A percentile compares a stretch with the other conserved stretches of the same genome.
Evolutionary conservation across 2,113 vertebrate species (phyloP).

Genomic region (Brienomyrus longianalis): DNA sequence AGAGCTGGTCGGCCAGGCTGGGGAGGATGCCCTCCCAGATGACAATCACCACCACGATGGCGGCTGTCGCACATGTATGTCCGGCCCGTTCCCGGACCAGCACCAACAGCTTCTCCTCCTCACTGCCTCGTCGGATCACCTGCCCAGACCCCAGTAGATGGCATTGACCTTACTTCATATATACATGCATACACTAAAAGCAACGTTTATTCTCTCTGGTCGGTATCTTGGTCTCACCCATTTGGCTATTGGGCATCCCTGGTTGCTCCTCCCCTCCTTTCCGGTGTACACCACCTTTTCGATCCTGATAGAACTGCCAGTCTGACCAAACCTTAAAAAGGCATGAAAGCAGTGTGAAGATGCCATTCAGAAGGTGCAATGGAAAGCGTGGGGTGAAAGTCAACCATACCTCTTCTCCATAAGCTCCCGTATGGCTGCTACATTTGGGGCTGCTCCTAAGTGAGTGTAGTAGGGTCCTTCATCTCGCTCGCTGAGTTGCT

Average conservation of each 20-base stretch:
- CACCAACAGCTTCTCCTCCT: conserved; percentile 87
- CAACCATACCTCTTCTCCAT: conserved; percentile 88
- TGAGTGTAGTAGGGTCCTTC: conserved; percentile 99
- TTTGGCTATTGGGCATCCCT: conserved; percentile 97
- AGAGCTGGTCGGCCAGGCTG: conserved; percentile 75
- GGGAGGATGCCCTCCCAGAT: conserved; percentile 86
- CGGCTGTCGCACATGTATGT: conserved; percentile 77
- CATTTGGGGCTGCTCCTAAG: conserved; percentile 86
- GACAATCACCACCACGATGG: conserved; percentile 85
- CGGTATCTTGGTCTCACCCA: conserved; percentile 70
- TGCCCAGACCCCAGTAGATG: conserved; percentile 37
- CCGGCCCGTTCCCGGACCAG: conserved; percentile 82
- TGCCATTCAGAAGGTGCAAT: neutral
- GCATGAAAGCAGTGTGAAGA: conserved; percentile 29
- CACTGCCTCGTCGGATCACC: conserved; percentile 80
- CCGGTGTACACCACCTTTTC: conserved; percentile 93
- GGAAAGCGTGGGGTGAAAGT: neutral
- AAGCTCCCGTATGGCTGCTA: conserved; percentile 82
- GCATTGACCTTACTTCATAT: neutral
- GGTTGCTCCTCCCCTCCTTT: conserved; percentile 95
- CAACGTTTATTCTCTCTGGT: too few relatives aligned
- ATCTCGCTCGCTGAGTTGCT: conserved; percentile 97
- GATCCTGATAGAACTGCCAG: conserved; percentile 86
- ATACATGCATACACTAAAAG: neutral
- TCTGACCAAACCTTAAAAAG: conserved; percentile 77